Percentiles rank a stretch among this genome's conserved stretches.
phyloP scores from a whole-genome alignment of 2,888 invertebrate genomes.

The Andrena hattorfiana region DNA sequence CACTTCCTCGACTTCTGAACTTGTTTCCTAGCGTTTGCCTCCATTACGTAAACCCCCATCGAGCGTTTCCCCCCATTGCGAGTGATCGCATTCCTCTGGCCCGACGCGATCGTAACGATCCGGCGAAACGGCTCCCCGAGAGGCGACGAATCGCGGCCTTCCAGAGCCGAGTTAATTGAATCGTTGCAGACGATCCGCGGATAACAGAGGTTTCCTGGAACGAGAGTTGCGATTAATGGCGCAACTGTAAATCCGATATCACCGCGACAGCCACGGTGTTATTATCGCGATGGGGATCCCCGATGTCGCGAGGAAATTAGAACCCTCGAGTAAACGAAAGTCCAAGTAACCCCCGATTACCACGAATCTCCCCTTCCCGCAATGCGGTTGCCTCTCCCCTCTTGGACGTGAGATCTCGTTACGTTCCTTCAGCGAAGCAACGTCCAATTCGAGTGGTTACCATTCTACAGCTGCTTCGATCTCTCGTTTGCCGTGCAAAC shows the following conservation, averaged over 20 bases:
- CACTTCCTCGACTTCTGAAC: slow-evolving; percentile 62
- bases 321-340: slow-evolving; percentile 43
- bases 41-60: slow-evolving; percentile 44
- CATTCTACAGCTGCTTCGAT: background rate
- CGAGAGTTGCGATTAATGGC: slow-evolving; percentile 34
- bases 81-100: background rate
- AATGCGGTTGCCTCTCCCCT: slow-evolving; percentile 23
- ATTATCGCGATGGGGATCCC: slow-evolving; percentile 43
- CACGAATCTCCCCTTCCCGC: slow-evolving; percentile 27
- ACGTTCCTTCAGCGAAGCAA: slow-evolving; percentile 20
- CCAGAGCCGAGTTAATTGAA: background rate
- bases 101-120: background rate
- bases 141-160: slow-evolving; percentile 5
- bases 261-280: slow-evolving; percentile 41
- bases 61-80: slow-evolving; percentile 7
- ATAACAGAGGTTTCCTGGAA: slow-evolving; percentile 35
- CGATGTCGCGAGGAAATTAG: slow-evolving; percentile 36
- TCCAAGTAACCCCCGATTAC: slow-evolving; percentile 46
- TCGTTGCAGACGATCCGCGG: background rate
- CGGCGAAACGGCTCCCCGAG: background rate
- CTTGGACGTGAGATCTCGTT: slow-evolving; percentile 14
- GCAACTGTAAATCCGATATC: slow-evolving; percentile 55
- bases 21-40: slow-evolving; percentile 53
- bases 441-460: background rate
- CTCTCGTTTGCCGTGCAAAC: background rate